These are phyloP conservation scores for Noctua fimbriata DNA, from an alignment of 2,888 invertebrate genomes.

Conservation along the genomic window DNA sequence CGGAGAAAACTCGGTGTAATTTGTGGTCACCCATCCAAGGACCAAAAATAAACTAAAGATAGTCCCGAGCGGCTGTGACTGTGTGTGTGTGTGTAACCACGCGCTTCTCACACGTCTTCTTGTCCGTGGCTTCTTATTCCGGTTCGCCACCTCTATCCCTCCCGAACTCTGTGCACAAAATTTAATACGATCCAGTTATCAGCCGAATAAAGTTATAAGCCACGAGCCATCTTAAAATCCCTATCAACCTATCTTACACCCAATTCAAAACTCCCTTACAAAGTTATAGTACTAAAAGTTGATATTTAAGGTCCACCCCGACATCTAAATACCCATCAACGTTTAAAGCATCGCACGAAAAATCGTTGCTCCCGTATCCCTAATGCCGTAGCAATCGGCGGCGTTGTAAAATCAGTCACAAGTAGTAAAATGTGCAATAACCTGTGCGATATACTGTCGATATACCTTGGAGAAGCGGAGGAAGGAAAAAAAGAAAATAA, in stretches of 20 bases:
- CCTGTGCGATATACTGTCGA: constrained; percentile 85
- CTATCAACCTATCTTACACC: background rate
- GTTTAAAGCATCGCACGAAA: constrained; percentile 61
- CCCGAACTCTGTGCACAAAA: too few relatives aligned
- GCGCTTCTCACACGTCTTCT: too few relatives aligned
- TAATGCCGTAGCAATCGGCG: constrained; percentile 78
- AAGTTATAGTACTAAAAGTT: constrained; percentile 39
- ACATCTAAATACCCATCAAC: constrained; percentile 60
- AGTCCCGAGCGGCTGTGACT: background rate
- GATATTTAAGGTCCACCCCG: constrained; percentile 33
- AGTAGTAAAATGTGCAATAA: constrained; percentile 86
- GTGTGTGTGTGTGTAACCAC: background rate
- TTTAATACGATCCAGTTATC: too few relatives aligned
- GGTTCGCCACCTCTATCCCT: too few relatives aligned
- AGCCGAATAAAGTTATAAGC: background rate
- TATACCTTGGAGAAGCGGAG: constrained; percentile 76
- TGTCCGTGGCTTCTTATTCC: too few relatives aligned
- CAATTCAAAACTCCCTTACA: constrained; percentile 20
- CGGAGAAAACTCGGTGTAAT: background rate
- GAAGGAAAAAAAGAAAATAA: constrained; percentile 64
- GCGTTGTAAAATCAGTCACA: constrained; percentile 89
- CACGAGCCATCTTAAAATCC: background rate
- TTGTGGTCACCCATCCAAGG: background rate
- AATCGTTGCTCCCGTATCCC: constrained; percentile 70
- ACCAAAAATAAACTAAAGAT: background rate